phyloP scores from a whole-genome alignment of 2,888 invertebrate species.

The Sarcophaga caerulescens region DNA sequence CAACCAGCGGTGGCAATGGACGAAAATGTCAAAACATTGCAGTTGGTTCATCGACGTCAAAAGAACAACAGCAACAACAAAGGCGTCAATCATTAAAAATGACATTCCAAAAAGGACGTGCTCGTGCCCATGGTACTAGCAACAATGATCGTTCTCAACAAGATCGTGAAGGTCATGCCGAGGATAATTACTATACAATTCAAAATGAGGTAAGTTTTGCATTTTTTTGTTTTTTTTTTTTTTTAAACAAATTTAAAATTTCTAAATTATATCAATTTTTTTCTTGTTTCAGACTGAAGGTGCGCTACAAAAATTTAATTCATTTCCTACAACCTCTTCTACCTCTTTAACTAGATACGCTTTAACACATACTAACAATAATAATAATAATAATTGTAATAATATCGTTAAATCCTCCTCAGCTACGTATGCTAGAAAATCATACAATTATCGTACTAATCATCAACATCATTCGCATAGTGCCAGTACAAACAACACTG shows the following conservation, averaged over 20 bases:
- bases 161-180: constrained; percentile 75
- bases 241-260: background rate
- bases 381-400: constrained; percentile 56
- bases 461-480: constrained; percentile 62
- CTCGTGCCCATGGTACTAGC: constrained; percentile 81
- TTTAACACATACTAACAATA: constrained; percentile 73
- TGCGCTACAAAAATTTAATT: constrained; percentile 71
- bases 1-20: constrained; percentile 69
- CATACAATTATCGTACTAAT: constrained; percentile 83
- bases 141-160: constrained; percentile 78
- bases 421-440: constrained; percentile 86
- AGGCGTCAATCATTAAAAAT: constrained; percentile 87
- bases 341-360: constrained; percentile 68
- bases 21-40: constrained; percentile 62
- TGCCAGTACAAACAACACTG: constrained; percentile 59
- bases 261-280: background rate
- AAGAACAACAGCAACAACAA: constrained; percentile 70
- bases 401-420: constrained; percentile 70
- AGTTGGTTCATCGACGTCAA: constrained; percentile 47
- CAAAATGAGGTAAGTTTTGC: constrained; percentile 84
- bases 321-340: constrained; percentile 67
- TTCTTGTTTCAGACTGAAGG: constrained; percentile 82
- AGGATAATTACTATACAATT: constrained; percentile 86
- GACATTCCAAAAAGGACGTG: constrained; percentile 88
- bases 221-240: background rate